Conservation (phyloP, 2,888 invertebrate species). For the Crematogaster levior region DNA sequence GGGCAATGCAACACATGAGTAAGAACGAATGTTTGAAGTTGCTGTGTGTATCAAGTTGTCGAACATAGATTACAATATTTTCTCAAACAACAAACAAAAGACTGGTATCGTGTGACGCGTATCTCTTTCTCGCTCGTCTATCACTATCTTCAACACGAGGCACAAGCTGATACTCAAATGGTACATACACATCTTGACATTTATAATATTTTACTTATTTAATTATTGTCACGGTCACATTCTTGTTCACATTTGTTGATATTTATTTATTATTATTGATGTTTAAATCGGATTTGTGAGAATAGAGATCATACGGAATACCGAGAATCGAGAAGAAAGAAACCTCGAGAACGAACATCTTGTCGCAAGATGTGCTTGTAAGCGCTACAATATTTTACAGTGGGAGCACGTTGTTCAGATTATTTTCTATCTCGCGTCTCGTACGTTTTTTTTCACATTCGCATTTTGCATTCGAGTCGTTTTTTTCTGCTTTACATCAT, state of each 20-base stretch:
- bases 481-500: slow-evolving; percentile 6
- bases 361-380: background rate
- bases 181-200: background rate
- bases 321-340: background rate
- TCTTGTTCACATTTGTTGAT: background rate
- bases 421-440: background rate
- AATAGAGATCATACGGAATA: background rate
- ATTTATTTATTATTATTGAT: background rate
- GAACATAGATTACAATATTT: no score
- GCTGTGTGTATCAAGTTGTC: background rate
- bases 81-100: slow-evolving; percentile 17
- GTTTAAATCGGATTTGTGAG: background rate
- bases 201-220: background rate
- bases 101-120: background rate
- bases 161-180: background rate
- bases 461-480: background rate
- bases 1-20: background rate
- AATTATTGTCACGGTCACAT: no score
- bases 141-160: background rate
- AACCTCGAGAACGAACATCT: background rate
- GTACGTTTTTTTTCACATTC: background rate
- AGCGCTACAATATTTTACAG: background rate
- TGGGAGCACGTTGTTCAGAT: background rate
- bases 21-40: background rate
- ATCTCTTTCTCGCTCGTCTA: background rate